Base-by-base conservation (phyloP, 2,888 invertebrate genomes). In the Plusia festucae region DNA sequence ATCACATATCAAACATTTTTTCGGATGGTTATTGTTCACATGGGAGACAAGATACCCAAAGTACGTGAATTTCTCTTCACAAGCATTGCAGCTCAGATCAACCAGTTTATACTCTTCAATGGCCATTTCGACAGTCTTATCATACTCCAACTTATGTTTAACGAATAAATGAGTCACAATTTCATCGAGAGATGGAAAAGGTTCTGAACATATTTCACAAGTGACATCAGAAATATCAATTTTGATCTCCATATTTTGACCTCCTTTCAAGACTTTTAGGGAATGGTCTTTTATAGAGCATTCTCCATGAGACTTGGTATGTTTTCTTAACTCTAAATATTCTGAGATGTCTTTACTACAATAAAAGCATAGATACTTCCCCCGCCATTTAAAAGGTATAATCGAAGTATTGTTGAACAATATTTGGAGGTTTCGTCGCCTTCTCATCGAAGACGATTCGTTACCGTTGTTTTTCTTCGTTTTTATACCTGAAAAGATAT, bases 381-480 rank as follows among this genome's bases (percentile, higher is more conserved):
- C 94, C n/a, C 94, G 87, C 93, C 94, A 95, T 77, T 95, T 95
- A 82, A 95, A 95, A 2, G 94, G 94, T 83, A 95, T 90, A 0
- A 94, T 87, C 0, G 93, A 81, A 0, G 94, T 94, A 73, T 91
- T 91, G 89, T 95, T 95, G 90, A 95, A 94, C 44, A 95, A 34
- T 40, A 91, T 88, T 82, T 93, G 91, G 2, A 95, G 92, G 64
- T 94, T 95, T 81, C 83, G 88, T 51, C 94, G 85, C 65, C 94
- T 87, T 73, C 90, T 91, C 91, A 93, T 91, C 58, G 94, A 94
- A 0, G 91, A 90, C 1, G 94, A 91, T 83, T 93, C 91, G 71
- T 85, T 77, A 79, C 90, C 89, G 74, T 90, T 91, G 85, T 85
- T 86, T 87, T 90, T 91, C 86, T 87, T 86, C 84, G 87, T 77